Percentiles rank a stretch among this genome's conserved stretches.
Evolutionary conservation across 2,888 invertebrate species (phyloP).

Genomic region (Sinodicranocentrus sp.): DNA sequence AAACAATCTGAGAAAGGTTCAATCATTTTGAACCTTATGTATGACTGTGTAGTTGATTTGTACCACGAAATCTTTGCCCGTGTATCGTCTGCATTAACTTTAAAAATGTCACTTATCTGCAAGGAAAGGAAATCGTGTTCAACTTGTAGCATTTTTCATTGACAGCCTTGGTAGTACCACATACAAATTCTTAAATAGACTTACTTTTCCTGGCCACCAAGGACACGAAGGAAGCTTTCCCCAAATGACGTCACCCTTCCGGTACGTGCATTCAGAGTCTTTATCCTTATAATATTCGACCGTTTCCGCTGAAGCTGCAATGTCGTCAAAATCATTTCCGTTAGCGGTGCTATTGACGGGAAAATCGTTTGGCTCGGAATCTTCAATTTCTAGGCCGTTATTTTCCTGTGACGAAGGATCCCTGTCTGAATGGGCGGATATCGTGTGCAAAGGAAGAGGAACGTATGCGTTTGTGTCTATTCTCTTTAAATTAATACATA

Average conservation of each 20-base stretch:
- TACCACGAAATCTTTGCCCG: slow-evolving; percentile 73
- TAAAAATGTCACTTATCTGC: slow-evolving; percentile 71
- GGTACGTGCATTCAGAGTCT: slow-evolving; percentile 68
- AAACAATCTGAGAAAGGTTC: slow-evolving; percentile 69
- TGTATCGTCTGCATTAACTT: slow-evolving; percentile 48
- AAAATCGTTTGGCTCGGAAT: slow-evolving; percentile 55
- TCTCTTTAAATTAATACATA: slow-evolving; percentile 87
- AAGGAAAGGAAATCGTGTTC: no score
- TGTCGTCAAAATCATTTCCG: slow-evolving; percentile 17
- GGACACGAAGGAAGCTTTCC: slow-evolving; percentile 92
- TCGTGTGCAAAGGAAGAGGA: slow-evolving; percentile 79
- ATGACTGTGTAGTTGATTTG: slow-evolving; percentile 67
- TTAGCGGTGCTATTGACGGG: slow-evolving; percentile 35
- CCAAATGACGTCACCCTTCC: slow-evolving; percentile 89
- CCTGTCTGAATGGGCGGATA: slow-evolving; percentile 47
- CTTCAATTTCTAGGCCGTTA: slow-evolving; percentile 31
- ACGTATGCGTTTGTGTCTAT: slow-evolving; percentile 82
- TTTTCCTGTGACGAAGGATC: slow-evolving; percentile 36
- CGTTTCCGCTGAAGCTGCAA: slow-evolving; percentile 49
- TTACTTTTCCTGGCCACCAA: slow-evolving; percentile 92
- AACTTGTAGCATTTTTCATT: no score
- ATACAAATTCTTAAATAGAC: background rate
- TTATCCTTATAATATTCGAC: slow-evolving; percentile 63
- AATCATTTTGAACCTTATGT: slow-evolving; percentile 68
- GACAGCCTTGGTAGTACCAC: background rate